Base-by-base conservation (phyloP, 2,888 invertebrate species). In the Cheilosia grossa region DNA sequence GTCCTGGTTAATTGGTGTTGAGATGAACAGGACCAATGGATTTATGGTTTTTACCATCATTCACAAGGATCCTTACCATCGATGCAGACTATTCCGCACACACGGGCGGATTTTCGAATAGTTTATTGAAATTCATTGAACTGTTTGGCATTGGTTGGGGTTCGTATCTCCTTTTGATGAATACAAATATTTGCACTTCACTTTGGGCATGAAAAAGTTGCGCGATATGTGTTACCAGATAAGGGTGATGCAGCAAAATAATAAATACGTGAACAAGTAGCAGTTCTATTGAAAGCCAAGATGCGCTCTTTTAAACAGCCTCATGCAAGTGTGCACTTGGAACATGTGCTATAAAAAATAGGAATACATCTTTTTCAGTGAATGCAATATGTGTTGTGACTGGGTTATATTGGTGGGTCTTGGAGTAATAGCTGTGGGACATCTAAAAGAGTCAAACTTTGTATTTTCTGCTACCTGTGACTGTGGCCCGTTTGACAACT, bases 71-170 rank as follows among this genome's bases (percentile, higher is more conserved):
- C 42, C 54, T 44, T 30, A 19, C 44, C 44, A 64, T 79, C 13
- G 15, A 51, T 61, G 53, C 53, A 30, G 10, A 33, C 15, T 56
- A 13, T 59, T 6, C 24, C 7, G 6, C 24, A 59, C 1, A 15
- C 37, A 27, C 9, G 27, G 10, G 19, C 15, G 30, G 1, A 10
- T 10, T 42, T 53, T 54, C 59, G 17, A 19, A 59, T 49, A 73
- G 47, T 73, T 63, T 37, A 75, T 80, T 80, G 61, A 74, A 80
- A 80, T 56, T 56, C 67, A 74, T 63, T 61, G 74, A 80, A 63
- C 72, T 64, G 58, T 44, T 37, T 72, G 63, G 63, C 24, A 51
- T 51, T 24, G 51, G 27, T 6, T 51, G 27, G 13, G 30, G 30
- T 30, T 30, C 1, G 15, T 10, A 1, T 21, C 3, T 21, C 13